Conservation (phyloP, 1,140 invertebrate genomes). For the Habropoda laboriosa region DNA sequence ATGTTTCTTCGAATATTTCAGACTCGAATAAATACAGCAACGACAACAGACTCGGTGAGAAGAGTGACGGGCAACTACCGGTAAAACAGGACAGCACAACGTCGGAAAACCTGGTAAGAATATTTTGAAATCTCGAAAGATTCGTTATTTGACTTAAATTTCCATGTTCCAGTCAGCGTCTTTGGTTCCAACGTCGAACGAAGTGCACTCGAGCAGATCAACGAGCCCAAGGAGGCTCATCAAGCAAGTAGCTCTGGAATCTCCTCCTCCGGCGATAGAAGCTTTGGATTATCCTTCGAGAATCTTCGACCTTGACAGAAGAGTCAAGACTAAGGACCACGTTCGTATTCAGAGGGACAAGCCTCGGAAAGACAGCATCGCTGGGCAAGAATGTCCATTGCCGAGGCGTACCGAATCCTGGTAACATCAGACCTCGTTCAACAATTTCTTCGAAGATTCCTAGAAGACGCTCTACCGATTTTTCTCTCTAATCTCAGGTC, state of each 20-base stretch:
- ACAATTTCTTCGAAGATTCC: conserved; percentile 54
- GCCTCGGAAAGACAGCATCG: conserved; percentile 57
- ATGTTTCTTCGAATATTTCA: conserved; percentile 27
- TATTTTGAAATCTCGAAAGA: no score
- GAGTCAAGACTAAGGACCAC: conserved; percentile 69
- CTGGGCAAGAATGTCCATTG: conserved; percentile 61
- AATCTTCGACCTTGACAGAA: conserved; percentile 72
- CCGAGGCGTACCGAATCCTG: conserved; percentile 74
- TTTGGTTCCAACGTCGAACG: conserved; percentile 66
- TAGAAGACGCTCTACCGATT: not conserved
- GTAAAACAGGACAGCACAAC: conserved; percentile 72
- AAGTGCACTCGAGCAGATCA: conserved; percentile 73
- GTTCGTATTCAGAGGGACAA: conserved; percentile 72
- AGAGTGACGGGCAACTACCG: conserved; percentile 24
- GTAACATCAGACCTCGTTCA: conserved; percentile 45
- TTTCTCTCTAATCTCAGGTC: conserved; percentile 46
- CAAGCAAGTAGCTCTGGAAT: conserved; percentile 79
- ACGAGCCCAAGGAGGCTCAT: conserved; percentile 76
- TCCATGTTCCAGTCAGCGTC: conserved; percentile 58
- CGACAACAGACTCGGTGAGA: not conserved
- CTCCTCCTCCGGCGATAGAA: conserved; percentile 73
- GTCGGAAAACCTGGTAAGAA: conserved; percentile 70
- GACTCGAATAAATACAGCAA: conserved; percentile 50
- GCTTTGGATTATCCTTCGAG: conserved; percentile 70
- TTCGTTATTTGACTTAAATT: not conserved